Evolutionary conservation across 2,113 vertebrate genomes (phyloP).

Genomic region (Pelvicachromis taeniatus): DNA sequence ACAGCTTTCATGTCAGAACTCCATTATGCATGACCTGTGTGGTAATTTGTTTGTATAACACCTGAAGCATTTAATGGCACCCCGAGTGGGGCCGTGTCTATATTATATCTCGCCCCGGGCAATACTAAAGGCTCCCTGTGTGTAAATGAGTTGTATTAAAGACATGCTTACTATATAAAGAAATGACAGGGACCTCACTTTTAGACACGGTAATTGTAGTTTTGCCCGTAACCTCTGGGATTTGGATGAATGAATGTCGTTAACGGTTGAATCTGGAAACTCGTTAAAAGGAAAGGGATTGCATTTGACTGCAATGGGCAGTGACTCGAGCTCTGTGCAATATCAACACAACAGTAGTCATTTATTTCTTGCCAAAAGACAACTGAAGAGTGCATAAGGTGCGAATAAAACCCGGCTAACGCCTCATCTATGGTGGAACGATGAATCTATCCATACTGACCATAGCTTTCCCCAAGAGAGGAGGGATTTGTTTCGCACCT

Average conservation of each 20-base stretch:
- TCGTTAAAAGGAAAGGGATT: not conserved
- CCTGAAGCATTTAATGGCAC: not conserved
- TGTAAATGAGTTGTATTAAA: not conserved
- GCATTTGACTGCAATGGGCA: not conserved
- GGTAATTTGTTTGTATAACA: not conserved
- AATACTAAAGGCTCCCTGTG: not conserved
- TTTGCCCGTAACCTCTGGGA: not conserved
- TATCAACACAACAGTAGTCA: not conserved
- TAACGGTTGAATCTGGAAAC: not conserved
- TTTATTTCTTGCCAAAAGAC: not conserved
- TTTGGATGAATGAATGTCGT: not conserved
- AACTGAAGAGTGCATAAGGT: not conserved
- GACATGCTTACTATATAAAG: not conserved
- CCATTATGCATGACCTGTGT: not conserved
- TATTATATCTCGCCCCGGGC: not conserved
- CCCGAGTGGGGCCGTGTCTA: not conserved
- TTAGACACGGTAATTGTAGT: not conserved
- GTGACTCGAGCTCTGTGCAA: not conserved
- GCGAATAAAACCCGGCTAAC: not conserved
- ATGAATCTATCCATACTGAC: not conserved
- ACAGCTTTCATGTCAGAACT: not conserved
- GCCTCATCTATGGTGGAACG: not conserved
- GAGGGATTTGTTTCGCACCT: conserved; percentile 24
- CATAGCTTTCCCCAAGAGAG: not conserved
- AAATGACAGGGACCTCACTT: not conserved